phyloP scores from a whole-genome alignment of 2,113 vertebrate species.

The Panurus biarmicus region DNA sequence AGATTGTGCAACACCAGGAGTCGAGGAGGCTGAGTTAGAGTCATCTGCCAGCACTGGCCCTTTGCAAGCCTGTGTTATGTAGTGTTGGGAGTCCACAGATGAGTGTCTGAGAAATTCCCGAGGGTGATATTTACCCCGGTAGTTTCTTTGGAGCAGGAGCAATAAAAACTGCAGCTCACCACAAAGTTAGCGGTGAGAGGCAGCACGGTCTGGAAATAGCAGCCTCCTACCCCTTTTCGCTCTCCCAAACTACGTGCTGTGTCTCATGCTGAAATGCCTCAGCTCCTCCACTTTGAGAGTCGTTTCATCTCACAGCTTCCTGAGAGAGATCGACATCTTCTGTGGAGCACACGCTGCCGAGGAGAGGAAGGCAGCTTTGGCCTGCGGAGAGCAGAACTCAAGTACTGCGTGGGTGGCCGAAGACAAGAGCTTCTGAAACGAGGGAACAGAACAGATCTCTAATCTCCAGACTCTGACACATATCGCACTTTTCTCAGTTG shows the following conservation, averaged over 20 bases:
- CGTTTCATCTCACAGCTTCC: slow-evolving; percentile 38
- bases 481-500: slow-evolving; percentile 61
- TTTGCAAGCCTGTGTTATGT: not conserved
- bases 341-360: not conserved
- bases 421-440: slow-evolving; percentile 61
- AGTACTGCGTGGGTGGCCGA: slow-evolving; percentile 58
- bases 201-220: slow-evolving; percentile 31
- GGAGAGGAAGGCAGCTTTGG: slow-evolving; percentile 55
- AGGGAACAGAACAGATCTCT: slow-evolving; percentile 64
- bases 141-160: slow-evolving; percentile 15
- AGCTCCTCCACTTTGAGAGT: slow-evolving; percentile 13
- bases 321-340: slow-evolving; percentile 48
- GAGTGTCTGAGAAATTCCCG: slow-evolving; percentile 2
- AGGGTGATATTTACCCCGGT: not conserved
- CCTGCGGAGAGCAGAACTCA: slow-evolving; percentile 45
- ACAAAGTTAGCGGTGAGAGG: not conserved
- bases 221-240: slow-evolving; percentile 50
- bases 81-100: not conserved
- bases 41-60: not conserved
- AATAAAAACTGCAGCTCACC: not conserved
- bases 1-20: not conserved
- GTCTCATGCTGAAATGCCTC: slow-evolving; percentile 46
- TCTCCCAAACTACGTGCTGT: slow-evolving; percentile 48
- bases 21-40: not conserved
- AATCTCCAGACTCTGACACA: slow-evolving; percentile 66